phyloP scores from a whole-genome alignment of 1,140 invertebrate genomes.

The Lasaia peninsularis region DNA sequence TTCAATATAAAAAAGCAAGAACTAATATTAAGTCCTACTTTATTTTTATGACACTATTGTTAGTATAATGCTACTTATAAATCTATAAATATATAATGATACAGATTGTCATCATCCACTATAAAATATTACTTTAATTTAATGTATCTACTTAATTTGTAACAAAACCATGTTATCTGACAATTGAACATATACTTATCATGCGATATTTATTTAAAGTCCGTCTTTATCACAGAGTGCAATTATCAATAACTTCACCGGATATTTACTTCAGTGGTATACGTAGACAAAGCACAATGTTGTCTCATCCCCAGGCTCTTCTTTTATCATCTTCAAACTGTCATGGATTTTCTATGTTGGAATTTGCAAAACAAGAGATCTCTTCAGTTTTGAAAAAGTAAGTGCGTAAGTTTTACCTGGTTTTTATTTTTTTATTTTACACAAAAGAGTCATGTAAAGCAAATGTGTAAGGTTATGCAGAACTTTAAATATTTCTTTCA shows the following conservation, averaged over 20 bases:
- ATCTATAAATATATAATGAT: too few relatives aligned
- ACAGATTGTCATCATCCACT: too few relatives aligned
- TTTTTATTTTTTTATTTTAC: not conserved
- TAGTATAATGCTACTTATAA: too few relatives aligned
- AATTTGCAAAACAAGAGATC: constrained; percentile 83
- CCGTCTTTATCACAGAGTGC: not conserved
- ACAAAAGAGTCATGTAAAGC: too few relatives aligned
- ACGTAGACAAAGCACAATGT: constrained; percentile 30
- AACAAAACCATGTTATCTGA: not conserved
- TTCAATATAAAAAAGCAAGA: too few relatives aligned
- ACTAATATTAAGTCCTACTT: too few relatives aligned
- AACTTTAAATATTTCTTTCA: too few relatives aligned
- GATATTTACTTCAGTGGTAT: not conserved
- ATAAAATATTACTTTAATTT: too few relatives aligned
- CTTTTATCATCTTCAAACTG: constrained; percentile 84
- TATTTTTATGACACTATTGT: too few relatives aligned
- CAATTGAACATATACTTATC: not conserved
- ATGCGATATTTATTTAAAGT: constrained; percentile 6
- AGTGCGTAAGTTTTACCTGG: constrained; percentile 24
- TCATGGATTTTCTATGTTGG: constrained; percentile 81
- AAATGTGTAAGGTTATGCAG: too few relatives aligned
- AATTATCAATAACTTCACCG: not conserved
- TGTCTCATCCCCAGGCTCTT: constrained; percentile 73
- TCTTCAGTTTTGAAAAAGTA: constrained; percentile 81
- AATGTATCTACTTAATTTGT: too few relatives aligned